Conservation (phyloP, 2,888 invertebrate genomes). For the Malthinus seriepunctatus region DNA sequence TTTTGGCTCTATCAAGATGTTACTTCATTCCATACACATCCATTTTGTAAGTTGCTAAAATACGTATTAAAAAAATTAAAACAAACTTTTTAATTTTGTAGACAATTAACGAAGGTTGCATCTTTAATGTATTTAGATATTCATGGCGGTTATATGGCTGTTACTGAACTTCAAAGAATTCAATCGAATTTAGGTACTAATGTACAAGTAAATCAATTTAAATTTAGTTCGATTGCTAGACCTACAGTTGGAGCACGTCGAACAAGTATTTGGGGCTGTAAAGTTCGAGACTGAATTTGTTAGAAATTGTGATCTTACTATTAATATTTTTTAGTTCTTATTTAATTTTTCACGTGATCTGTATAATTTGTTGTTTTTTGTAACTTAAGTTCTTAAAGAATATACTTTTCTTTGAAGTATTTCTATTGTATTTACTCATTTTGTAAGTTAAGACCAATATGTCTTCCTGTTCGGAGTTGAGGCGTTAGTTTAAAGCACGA, state of each 20-base stretch:
- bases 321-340: not conserved
- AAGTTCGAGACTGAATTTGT: constrained; percentile 72
- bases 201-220: constrained; percentile 72
- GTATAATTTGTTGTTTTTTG: no score
- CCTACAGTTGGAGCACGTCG: constrained; percentile 87
- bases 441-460: no score
- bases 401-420: no score
- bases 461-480: no score
- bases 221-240: constrained; percentile 83
- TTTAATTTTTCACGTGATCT: no score
- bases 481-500: no score
- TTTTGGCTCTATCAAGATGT: constrained; percentile 80
- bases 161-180: constrained; percentile 57
- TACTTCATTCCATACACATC: constrained; percentile 72
- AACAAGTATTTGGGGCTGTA: constrained; percentile 88
- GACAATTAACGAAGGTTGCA: constrained; percentile 61
- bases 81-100: constrained; percentile 9
- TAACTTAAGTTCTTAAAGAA: no score
- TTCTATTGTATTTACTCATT: no score
- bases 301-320: not conserved
- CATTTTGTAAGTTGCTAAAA: constrained; percentile 64
- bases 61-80: not conserved
- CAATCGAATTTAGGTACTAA: constrained; percentile 60
- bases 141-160: constrained; percentile 79
- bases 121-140: constrained; percentile 77